Evolutionary conservation across 2,797 vertebrate species (phyloP).

Genomic region (Cyprinodon diabolis): DNA sequence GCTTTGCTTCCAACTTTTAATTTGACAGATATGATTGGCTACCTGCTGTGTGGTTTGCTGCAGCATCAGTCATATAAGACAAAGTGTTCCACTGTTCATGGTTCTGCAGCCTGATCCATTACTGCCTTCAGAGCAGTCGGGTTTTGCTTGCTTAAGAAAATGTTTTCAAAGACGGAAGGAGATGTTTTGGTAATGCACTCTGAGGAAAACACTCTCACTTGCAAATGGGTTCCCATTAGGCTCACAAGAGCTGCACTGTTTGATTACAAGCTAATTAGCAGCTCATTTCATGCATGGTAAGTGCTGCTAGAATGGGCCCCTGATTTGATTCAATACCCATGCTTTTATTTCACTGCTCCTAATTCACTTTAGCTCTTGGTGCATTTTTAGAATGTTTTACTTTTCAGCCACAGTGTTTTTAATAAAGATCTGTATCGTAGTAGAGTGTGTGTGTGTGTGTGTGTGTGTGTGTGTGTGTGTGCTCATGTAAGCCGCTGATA

Average conservation of each 20-base stretch:
- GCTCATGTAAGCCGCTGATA: slow-evolving; percentile 40
- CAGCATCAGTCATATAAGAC: slow-evolving; percentile 16
- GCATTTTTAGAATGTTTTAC: slow-evolving; percentile 67
- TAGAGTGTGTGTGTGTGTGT: slow-evolving; percentile 13
- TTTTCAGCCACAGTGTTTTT: slow-evolving; percentile 58
- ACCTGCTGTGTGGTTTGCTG: slow-evolving; percentile 13
- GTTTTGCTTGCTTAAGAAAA: slow-evolving; percentile 58
- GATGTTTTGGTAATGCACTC: slow-evolving; percentile 72
- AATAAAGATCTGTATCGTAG: slow-evolving; percentile 48
- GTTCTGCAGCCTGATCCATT: slow-evolving; percentile 44
- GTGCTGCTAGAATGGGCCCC: slow-evolving; percentile 69
- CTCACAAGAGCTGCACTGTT: slow-evolving; percentile 78
- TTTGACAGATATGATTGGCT: not conserved
- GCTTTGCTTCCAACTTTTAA: not conserved
- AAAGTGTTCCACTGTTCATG: slow-evolving; percentile 32
- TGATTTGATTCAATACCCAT: slow-evolving; percentile 75
- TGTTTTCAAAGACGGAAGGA: slow-evolving; percentile 59
- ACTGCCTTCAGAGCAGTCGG: slow-evolving; percentile 21
- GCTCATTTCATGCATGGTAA: slow-evolving; percentile 80
- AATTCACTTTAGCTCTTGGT: slow-evolving; percentile 64
- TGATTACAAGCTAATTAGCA: slow-evolving; percentile 82
- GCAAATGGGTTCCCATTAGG: slow-evolving; percentile 78
- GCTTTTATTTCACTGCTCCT: slow-evolving; percentile 68
- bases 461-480: slow-evolving; percentile 11
- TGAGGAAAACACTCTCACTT: slow-evolving; percentile 73